These are phyloP conservation scores for Phortica variegata DNA, from an alignment of 1,140 invertebrate genomes.

Conservation along the genomic window DNA sequence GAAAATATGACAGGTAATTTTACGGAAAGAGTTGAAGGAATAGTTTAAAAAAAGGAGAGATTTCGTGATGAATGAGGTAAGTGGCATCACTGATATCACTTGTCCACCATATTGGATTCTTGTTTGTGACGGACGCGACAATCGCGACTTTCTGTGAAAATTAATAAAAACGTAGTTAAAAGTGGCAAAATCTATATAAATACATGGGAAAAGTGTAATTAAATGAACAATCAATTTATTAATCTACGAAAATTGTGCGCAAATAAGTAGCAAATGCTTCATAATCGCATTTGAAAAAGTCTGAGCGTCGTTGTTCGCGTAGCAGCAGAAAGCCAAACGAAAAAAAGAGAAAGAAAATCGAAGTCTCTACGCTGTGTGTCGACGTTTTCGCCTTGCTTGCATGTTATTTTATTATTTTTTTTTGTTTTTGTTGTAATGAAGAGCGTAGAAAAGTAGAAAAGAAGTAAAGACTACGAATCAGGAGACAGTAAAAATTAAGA, in stretches of 20 bases:
- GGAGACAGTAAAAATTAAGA: background rate
- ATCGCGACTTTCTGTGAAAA: constrained; percentile 30
- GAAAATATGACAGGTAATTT: no score
- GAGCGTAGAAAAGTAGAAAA: no score
- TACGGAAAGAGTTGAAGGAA: no score
- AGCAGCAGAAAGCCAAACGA: background rate
- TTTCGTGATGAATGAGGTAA: no score
- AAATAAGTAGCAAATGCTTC: constrained; percentile 24
- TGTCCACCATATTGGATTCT: constrained; percentile 35
- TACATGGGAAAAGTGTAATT: constrained; percentile 37
- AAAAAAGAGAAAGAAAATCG: constrained; percentile 8
- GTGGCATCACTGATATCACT: background rate
- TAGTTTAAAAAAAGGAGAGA: no score
- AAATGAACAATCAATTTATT: constrained; percentile 33
- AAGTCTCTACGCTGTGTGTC: no score
- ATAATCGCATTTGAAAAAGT: constrained; percentile 27
- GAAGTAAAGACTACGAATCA: constrained; percentile 2
- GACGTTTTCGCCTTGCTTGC: no score
- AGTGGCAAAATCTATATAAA: constrained; percentile 29
- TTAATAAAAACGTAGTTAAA: constrained; percentile 28
- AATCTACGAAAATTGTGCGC: constrained; percentile 24
- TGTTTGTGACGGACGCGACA: constrained; percentile 15
- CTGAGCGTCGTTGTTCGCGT: constrained; percentile 1
- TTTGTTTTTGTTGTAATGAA: background rate
- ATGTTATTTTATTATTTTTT: no score